Percentiles rank a stretch among this genome's conserved stretches.
Conservation (phyloP, 2,797 vertebrate genomes). For the Myiotriccus ornatus region DNA sequence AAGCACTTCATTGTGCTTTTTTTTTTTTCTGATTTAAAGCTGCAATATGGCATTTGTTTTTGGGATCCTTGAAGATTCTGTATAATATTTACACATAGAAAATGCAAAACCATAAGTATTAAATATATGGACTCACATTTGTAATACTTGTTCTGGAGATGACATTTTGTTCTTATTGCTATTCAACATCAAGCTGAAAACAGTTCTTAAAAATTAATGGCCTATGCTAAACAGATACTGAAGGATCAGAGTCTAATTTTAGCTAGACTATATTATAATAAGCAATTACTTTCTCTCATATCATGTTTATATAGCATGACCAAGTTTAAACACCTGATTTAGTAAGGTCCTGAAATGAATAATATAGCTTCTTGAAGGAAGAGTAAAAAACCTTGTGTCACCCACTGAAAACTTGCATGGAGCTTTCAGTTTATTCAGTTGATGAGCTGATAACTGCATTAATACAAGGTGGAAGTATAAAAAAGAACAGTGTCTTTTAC, state of each 20-base stretch:
- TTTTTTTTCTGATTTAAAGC: not conserved
- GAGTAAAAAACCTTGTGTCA: not conserved
- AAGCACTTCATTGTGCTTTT: not conserved
- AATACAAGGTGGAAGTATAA: not conserved
- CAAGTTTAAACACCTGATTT: constrained; percentile 60
- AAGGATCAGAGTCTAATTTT: constrained; percentile 42
- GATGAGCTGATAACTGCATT: not conserved
- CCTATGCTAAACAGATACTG: constrained; percentile 25
- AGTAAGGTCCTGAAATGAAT: constrained; percentile 15
- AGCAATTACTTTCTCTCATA: constrained; percentile 42
- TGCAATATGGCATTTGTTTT: not conserved
- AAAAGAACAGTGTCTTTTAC: not conserved
- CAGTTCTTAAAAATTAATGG: constrained; percentile 38
- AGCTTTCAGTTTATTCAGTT: not conserved
- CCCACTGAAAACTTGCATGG: not conserved
- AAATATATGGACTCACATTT: not conserved
- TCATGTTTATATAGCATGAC: constrained; percentile 61
- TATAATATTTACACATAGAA: not conserved
- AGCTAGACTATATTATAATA: constrained; percentile 45
- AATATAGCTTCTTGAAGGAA: not conserved
- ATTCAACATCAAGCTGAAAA: constrained; percentile 19
- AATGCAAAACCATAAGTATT: not conserved
- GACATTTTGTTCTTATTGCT: constrained; percentile 14
- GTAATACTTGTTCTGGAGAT: constrained; percentile 1
- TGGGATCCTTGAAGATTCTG: not conserved